These are phyloP conservation scores for Mesoligia furuncula DNA, from an alignment of 2,888 invertebrate species.

Conservation along the genomic window DNA sequence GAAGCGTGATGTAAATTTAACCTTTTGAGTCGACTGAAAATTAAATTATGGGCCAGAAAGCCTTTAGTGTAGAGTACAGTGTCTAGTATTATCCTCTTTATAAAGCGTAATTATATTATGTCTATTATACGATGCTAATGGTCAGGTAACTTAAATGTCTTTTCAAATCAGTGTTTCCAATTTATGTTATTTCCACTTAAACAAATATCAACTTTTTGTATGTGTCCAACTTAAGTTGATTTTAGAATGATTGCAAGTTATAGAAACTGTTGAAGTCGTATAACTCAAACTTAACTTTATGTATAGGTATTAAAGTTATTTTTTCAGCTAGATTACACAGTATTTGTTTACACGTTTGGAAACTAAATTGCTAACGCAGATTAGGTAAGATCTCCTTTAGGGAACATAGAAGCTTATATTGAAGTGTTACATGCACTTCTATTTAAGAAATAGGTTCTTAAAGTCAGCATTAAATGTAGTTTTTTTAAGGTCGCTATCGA, in stretches of 20 bases:
- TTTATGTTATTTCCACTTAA: background rate
- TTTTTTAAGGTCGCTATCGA: background rate
- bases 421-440: background rate
- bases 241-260: background rate
- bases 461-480: background rate
- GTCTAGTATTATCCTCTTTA: slow-evolving; percentile 21
- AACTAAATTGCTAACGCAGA: background rate
- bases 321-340: background rate
- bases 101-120: background rate
- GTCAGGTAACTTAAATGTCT: background rate
- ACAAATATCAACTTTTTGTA: background rate
- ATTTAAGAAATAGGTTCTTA: background rate
- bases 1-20: too few relatives aligned
- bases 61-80: slow-evolving; percentile 1
- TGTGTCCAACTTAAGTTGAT: background rate
- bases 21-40: background rate
- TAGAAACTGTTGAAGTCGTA: too few relatives aligned
- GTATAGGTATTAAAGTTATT: background rate
- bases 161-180: background rate
- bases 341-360: background rate
- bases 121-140: slow-evolving; percentile 1
- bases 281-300: background rate
- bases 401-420: slow-evolving; percentile 3
- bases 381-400: background rate
- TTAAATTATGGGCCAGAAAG: slow-evolving; percentile 4